phyloP scores from a whole-genome alignment of 2,113 vertebrate species.

The Echinops telfairi region DNA sequence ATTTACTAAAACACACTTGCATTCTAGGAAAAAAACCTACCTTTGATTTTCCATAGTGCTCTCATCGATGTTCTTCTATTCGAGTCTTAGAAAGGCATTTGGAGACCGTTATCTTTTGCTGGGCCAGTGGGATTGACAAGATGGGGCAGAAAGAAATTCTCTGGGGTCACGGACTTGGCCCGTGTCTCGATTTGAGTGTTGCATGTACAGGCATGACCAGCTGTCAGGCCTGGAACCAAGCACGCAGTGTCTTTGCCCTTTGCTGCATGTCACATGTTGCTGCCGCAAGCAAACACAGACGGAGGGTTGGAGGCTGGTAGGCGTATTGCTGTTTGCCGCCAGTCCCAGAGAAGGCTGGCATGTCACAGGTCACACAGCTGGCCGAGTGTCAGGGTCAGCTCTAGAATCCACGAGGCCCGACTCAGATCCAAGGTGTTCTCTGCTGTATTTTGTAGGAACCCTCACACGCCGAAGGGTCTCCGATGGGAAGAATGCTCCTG shows the following conservation, averaged over 20 bases:
- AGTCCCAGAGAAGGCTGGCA: neutral
- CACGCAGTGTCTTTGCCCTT: neutral
- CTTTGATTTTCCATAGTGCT: neutral
- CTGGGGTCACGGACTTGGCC: neutral
- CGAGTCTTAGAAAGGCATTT: neutral
- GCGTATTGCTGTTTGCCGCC: neutral
- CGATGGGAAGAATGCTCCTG: neutral
- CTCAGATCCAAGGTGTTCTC: neutral
- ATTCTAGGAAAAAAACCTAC: too few relatives aligned
- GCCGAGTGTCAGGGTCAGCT: too few relatives aligned
- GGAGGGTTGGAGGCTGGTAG: neutral
- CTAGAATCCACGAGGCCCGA: neutral
- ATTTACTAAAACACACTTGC: too few relatives aligned
- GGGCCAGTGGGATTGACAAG: too few relatives aligned
- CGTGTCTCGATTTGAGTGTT: neutral
- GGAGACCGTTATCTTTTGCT: too few relatives aligned
- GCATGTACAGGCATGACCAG: neutral
- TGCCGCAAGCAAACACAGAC: neutral
- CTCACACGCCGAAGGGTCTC: accelerated
- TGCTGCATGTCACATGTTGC: neutral
- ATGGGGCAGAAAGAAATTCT: neutral
- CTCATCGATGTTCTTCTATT: neutral
- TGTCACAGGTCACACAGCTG: too few relatives aligned
- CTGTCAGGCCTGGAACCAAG: neutral
- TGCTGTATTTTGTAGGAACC: neutral